These are phyloP conservation scores for Chymomyza fuscimana DNA, from an alignment of 2,888 invertebrate species.

Conservation along the genomic window DNA sequence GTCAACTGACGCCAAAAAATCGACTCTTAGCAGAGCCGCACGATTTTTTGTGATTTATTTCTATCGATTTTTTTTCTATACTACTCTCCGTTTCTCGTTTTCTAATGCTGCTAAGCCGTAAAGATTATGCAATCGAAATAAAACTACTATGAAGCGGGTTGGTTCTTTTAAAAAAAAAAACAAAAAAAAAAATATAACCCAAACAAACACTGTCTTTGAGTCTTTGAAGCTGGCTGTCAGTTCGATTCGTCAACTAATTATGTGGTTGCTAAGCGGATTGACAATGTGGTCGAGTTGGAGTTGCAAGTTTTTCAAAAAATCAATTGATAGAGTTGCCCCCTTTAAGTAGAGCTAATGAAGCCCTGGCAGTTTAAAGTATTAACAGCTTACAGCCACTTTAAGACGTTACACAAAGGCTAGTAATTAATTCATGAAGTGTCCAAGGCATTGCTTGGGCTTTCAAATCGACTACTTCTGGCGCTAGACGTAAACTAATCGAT, in stretches of 20 bases:
- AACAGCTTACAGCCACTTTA: not conserved
- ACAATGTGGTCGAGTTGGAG: not conserved
- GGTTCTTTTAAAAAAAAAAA: not conserved
- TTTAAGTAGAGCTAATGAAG: not conserved
- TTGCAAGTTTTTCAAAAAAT: not conserved
- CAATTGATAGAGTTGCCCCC: not conserved
- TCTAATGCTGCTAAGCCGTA: slow-evolving; percentile 36
- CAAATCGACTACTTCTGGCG: slow-evolving; percentile 23
- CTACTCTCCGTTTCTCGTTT: slow-evolving; percentile 14
- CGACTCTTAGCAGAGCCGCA: slow-evolving; percentile 30
- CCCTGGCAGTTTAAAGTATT: not conserved
- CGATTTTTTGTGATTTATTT: slow-evolving; percentile 47
- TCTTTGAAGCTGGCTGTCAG: not conserved
- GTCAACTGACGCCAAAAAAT: slow-evolving; percentile 44
- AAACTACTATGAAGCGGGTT: not conserved
- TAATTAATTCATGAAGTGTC: slow-evolving; percentile 29
- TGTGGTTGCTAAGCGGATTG: slow-evolving; percentile 68
- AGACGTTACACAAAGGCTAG: not conserved
- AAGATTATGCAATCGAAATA: slow-evolving; percentile 59
- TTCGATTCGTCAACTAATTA: slow-evolving; percentile 48
- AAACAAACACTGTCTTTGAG: not conserved
- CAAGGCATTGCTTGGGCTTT: not conserved
- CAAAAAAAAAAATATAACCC: not conserved
- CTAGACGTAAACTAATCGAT: slow-evolving; percentile 36
- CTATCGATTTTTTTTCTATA: slow-evolving; percentile 25